phyloP scores from a whole-genome alignment of 2,113 vertebrate species.

The Eleginops maclovinus region DNA sequence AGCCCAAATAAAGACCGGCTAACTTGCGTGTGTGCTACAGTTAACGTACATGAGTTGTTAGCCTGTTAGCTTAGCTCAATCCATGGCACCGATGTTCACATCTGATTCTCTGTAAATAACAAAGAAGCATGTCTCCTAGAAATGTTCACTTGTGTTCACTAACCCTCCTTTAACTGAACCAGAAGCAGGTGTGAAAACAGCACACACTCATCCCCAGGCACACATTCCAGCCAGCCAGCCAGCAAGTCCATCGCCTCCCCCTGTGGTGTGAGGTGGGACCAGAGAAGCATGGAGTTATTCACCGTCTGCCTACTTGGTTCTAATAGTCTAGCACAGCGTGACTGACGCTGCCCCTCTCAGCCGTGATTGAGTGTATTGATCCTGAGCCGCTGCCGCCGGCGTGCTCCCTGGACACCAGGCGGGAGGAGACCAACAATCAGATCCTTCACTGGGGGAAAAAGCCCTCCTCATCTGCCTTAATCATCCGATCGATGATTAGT shows the following conservation, averaged over 20 bases:
- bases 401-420: slow-evolving; percentile 83
- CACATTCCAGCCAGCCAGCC: slow-evolving; percentile 51
- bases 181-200: slow-evolving; percentile 23
- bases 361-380: slow-evolving; percentile 96
- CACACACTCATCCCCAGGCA: neutral
- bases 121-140: neutral
- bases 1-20: too few species aligned
- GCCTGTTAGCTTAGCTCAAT: too few species aligned
- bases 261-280: slow-evolving; percentile 84
- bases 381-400: slow-evolving; percentile 79
- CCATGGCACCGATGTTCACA: too few species aligned
- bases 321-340: slow-evolving; percentile 92
- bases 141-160: neutral
- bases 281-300: slow-evolving; percentile 90
- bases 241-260: slow-evolving; percentile 86
- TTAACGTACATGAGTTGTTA: too few species aligned
- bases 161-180: slow-evolving; percentile 16
- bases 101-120: too few species aligned
- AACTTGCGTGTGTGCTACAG: too few species aligned
- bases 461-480: slow-evolving; percentile 97
- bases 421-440: slow-evolving; percentile 92
- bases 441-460: slow-evolving; percentile 91
- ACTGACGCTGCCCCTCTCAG: slow-evolving; percentile 91
- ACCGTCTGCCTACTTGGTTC: slow-evolving; percentile 92
- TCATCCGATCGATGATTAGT: slow-evolving; percentile 95